Evolutionary conservation across 30 jellyfish, hydroid and myxozoan genomes (phyloP).

Genomic region (Aurelia aurita complex sp. Pacific): DNA sequence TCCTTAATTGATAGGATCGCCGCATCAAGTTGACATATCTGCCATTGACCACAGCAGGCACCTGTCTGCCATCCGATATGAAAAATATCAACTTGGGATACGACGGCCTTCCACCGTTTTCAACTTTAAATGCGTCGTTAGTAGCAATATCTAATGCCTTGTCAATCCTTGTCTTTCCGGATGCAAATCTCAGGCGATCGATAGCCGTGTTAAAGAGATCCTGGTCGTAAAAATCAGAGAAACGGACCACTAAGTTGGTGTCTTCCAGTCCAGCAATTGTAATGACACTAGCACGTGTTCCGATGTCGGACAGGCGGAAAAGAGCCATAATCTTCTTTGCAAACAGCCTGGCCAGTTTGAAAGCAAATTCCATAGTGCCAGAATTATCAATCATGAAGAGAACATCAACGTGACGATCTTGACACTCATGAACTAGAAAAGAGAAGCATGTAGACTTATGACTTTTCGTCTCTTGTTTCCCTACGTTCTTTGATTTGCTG

Average conservation of each 20-base stretch:
- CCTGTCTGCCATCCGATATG: constrained; percentile 69
- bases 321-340: constrained; percentile 9
- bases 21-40: constrained; percentile 18
- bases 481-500: no score
- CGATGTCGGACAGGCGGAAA: constrained; percentile 7
- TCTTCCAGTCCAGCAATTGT: constrained; percentile 41
- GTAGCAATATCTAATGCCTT: constrained; percentile 52
- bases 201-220: constrained; percentile 34
- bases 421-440: constrained; percentile 12
- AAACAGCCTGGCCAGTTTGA: constrained; percentile 21
- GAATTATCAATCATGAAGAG: constrained; percentile 42
- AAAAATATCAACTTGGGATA: constrained; percentile 48
- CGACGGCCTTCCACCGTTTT: constrained; percentile 44
- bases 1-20: constrained; percentile 30
- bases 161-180: constrained; percentile 48
- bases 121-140: constrained; percentile 14
- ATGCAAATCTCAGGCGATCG: constrained; percentile 2
- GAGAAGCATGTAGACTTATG: neutral
- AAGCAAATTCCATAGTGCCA: constrained; percentile 59
- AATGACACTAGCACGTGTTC: constrained; percentile 52
- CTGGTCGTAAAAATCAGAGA: constrained; percentile 30
- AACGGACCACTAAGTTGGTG: constrained; percentile 25
- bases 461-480: no score
- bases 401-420: constrained; percentile 15
- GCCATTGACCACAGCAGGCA: constrained; percentile 22